Evolutionary conservation across 1,140 invertebrate species (phyloP).

Genomic region (Aricia agestis): DNA sequence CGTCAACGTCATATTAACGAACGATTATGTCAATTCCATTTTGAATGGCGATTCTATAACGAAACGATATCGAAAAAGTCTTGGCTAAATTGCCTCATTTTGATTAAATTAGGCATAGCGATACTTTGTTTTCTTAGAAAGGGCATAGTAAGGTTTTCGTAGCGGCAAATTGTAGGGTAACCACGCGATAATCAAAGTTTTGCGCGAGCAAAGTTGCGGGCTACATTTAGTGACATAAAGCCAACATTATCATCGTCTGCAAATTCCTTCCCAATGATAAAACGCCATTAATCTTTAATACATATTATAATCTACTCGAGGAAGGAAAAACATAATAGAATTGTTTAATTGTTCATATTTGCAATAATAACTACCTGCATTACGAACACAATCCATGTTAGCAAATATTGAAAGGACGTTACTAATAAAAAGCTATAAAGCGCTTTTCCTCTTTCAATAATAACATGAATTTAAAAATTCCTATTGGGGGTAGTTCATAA

Average conservation of each 20-base stretch:
- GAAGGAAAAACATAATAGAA: neutral
- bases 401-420: neutral
- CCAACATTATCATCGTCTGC: neutral
- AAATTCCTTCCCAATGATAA: neutral
- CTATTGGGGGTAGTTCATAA: neutral
- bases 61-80: too few species aligned
- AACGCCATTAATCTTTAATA: neutral
- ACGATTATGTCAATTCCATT: too few species aligned
- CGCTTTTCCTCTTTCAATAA: neutral
- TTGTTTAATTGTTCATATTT: conserved; percentile 4
- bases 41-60: too few species aligned
- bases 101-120: too few species aligned
- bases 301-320: neutral
- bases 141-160: too few species aligned
- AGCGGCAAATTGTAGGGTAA: too few species aligned
- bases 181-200: too few species aligned
- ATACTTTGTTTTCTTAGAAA: too few species aligned
- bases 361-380: neutral
- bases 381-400: neutral
- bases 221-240: too few species aligned
- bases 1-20: too few species aligned
- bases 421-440: neutral
- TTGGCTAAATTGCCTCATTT: too few species aligned
- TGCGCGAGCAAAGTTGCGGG: neutral
- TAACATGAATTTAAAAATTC: neutral